Conservation (phyloP, 2,888 invertebrate species). For the Pyrochroa serraticornis region DNA sequence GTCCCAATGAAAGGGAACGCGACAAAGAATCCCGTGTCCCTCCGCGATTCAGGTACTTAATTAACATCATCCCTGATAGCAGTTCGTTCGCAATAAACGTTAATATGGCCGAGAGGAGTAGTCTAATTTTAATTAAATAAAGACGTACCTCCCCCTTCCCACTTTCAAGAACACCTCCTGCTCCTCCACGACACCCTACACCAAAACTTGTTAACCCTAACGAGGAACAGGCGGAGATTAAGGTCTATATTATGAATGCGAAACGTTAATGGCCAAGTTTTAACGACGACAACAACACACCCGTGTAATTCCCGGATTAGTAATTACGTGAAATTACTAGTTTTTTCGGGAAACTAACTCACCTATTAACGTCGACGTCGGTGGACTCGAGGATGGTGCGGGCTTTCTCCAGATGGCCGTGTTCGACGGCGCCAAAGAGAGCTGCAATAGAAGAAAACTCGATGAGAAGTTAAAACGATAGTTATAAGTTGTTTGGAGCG, state of each 20-base stretch:
- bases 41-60: conserved; percentile 1
- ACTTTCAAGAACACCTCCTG: background rate
- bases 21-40: conserved; percentile 7
- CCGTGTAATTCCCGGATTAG: background rate
- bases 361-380: conserved; percentile 95
- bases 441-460: conserved; percentile 68
- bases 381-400: conserved; percentile 89
- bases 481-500: background rate
- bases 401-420: conserved; percentile 92
- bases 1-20: background rate
- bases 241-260: no score
- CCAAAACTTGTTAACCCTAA: conserved; percentile 7
- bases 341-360: conserved; percentile 35
- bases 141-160: background rate
- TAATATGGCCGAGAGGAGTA: conserved; percentile 10
- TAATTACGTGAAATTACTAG: background rate
- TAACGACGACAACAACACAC: no score
- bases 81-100: conserved; percentile 15
- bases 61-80: conserved; percentile 14
- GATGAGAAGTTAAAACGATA: background rate
- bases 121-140: conserved; percentile 18
- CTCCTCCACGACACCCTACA: background rate
- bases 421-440: conserved; percentile 93
- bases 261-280: no score
- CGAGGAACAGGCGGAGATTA: background rate